Evolutionary conservation across 2,113 vertebrate species (phyloP), one percentile per base, ranked within the genome.

Genomic region (Numenius arquata): DNA sequence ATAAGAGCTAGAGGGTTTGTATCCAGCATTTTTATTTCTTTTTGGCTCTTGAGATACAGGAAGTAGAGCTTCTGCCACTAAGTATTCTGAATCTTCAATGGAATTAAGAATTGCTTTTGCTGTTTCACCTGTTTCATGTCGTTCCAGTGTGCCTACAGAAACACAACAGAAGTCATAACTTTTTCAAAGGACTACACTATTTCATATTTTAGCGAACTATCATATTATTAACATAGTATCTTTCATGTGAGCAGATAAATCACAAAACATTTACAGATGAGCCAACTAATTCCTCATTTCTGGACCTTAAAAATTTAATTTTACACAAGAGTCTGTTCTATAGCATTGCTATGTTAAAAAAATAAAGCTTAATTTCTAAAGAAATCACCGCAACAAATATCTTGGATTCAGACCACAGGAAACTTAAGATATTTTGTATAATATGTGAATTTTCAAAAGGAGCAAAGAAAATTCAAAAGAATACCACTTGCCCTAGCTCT

Each of bases 51-150:
- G 92, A 83, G 92, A 83, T 30, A 75, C 27, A 38, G 90, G 59
- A 86, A 96, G 36, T 4, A 45, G 41, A 68, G 88, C 41, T 55
- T 96, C 98, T 58, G 96, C 70, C 81, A 97, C 90, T n/a, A 96
- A 66, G 53, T 53, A 91, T 23, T 95, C 97, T 11, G 97, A 97
- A 23, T 97, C 97, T 41, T 98, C 98, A 86, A 96, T 92, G n/a
- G 95, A 95, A 84, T 77, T 47, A 45, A 98, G 97, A 94, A 98
- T 98, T 32, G 97, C 97, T 88, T 96, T 98, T 65, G 98, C 98
- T 56, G 95, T 97, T 59, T 98, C 98, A 85, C 98, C 98, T 1
- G 96, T 98, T 88, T 98, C 98, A 9, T 98, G 95, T 23, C 98
- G 93, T 90, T 98, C 98, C 80, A 98, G 92, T 1, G 97, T 97